A percentile compares a stretch with the other conserved stretches of the same genome.
Evolutionary conservation across 2,888 invertebrate genomes (phyloP).

Genomic region (Axea sp.): DNA sequence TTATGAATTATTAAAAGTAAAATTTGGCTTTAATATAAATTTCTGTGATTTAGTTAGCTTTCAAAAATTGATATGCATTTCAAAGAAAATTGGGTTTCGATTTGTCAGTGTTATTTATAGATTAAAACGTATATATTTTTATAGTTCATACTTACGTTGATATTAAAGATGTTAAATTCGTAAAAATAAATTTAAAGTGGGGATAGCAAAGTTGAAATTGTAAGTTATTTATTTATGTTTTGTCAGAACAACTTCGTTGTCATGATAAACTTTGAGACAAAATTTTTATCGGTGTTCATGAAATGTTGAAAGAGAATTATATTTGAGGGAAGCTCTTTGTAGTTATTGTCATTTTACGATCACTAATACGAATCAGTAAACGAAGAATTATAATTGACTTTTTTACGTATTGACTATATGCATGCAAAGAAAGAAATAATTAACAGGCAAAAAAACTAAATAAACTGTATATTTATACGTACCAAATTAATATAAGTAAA

Average conservation of each 20-base stretch:
- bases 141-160: conserved; percentile 4
- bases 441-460: conserved; percentile 1
- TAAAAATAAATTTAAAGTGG: neutral
- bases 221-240: conserved; percentile 26
- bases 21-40: neutral
- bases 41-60: conserved; percentile 36
- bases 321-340: conserved; percentile 12
- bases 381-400: conserved; percentile 10
- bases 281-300: conserved; percentile 24
- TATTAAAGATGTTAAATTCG: neutral
- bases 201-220: conserved; percentile 12
- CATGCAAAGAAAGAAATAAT: conserved; percentile 5
- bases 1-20: conserved; percentile 12
- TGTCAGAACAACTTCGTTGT: conserved; percentile 17
- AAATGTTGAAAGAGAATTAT: conserved; percentile 12
- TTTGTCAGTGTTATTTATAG: no score
- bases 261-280: conserved; percentile 1
- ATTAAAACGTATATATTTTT: conserved; percentile 33
- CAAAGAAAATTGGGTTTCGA: no score
- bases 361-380: conserved; percentile 1
- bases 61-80: no score
- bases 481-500: conserved; percentile 65
- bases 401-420: conserved; percentile 7
- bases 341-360: conserved; percentile 13
- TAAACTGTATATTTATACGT: conserved; percentile 55